Base-by-base conservation (phyloP, 2,888 invertebrate species). In the Epirrhoe tristata region DNA sequence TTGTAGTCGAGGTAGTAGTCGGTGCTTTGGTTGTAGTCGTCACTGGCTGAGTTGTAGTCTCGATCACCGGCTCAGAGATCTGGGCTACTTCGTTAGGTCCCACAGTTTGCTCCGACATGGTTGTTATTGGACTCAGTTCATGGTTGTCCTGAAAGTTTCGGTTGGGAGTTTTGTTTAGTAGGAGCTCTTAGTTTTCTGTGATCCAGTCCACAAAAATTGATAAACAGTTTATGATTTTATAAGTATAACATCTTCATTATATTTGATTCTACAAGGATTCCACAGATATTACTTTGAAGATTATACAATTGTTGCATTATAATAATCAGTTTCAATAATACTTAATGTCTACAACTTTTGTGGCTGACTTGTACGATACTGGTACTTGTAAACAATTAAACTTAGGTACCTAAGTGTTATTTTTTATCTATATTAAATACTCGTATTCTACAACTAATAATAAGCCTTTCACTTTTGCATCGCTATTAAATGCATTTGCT, bases 41-140 rank as follows among this genome's bases (percentile, higher is more conserved):
- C 1, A 88, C 87, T 0, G 87, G 82, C 51, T 86, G 86, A 0
- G 89, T 85, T 0, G 89, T 89, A 0, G 87, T 87, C 56, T 89
- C 88, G 16, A 87, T 76, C 1, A 89, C 84, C 0, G 93, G 92
- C 55, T 92, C 89, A 5, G 89, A 91, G 72, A 93, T 92, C 66
- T 93, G 93, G 5, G 87, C 91, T 6, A 90, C 81, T 73, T 91
- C 90, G 66, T 87, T 88, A 0, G 93, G 93, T 3, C 81, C 81
- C 3, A 88, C 85, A 0, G 93, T 93, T 74, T 92, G 91, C 66
- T 93, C 93, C 0, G 93, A 92, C 86, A 92, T 87, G 0, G 92
- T 92, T 1, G 91, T 91, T 54, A 91, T 90, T 0, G 90, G 91
- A 66, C 85, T 89, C 0, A 86, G 75, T 71, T 89, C 88, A n/a